Evolutionary conservation across 2,888 invertebrate genomes (phyloP).

Genomic region (Sinelater perroti): DNA sequence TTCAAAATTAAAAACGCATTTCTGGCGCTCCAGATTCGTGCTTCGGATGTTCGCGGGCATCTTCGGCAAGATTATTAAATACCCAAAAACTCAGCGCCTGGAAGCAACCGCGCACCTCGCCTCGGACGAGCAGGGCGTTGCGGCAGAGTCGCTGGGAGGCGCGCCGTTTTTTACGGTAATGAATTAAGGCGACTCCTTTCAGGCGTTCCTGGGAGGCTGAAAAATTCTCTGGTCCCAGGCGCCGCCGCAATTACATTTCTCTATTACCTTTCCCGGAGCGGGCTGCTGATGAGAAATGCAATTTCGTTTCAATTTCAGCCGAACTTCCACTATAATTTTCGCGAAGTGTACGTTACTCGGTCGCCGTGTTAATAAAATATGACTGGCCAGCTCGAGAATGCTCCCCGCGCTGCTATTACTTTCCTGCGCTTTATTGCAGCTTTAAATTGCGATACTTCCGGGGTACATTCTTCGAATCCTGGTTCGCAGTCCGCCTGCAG

Average conservation of each 20-base stretch:
- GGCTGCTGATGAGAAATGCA: constrained; percentile 11
- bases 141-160: not conserved
- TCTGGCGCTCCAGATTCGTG: too few species aligned
- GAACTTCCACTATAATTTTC: constrained; percentile 1
- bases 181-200: constrained; percentile 2
- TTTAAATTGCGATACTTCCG: not conserved
- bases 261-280: not conserved
- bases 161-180: not conserved
- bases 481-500: too few species aligned
- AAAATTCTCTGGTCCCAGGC: not conserved
- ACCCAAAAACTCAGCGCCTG: too few species aligned
- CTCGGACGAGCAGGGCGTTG: not conserved
- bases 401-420: constrained; percentile 9
- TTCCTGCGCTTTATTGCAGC: constrained; percentile 4
- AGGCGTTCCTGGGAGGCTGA: too few species aligned
- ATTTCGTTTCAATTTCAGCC: constrained; percentile 7
- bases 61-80: too few species aligned
- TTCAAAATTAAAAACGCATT: too few species aligned
- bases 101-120: too few species aligned
- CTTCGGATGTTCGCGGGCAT: too few species aligned
- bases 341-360: not conserved
- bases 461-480: constrained; percentile 5
- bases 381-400: constrained; percentile 10
- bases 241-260: not conserved
- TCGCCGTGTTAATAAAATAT: constrained; percentile 18